Percentiles rank a stretch among this genome's conserved stretches.
Conservation (phyloP, 2,113 vertebrate species). For the Cryptotis parvus region DNA sequence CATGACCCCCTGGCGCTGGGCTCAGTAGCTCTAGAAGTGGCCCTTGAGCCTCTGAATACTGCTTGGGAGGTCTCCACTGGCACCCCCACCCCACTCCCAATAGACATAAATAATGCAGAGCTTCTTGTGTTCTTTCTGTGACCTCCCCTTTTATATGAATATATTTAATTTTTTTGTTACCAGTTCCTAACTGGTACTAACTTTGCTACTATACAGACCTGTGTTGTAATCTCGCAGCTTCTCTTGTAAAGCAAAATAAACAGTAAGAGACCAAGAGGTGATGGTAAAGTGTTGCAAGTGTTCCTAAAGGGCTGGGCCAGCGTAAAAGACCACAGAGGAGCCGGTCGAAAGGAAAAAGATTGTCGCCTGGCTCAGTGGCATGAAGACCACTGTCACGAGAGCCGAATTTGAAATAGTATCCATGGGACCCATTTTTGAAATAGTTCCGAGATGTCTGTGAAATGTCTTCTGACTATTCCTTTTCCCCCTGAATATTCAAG, state of each 20-base stretch:
- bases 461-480: neutral
- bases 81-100: neutral
- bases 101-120: neutral
- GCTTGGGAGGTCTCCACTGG: too few species aligned
- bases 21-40: too few species aligned
- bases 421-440: neutral
- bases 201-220: neutral
- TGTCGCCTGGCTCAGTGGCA: neutral
- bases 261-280: neutral
- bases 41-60: too few species aligned
- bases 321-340: neutral
- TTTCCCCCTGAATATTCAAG: neutral
- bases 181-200: neutral
- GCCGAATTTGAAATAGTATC: constrained; percentile 6
- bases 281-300: neutral
- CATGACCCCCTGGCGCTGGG: too few species aligned
- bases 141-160: neutral
- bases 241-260: constrained; percentile 27
- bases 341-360: neutral
- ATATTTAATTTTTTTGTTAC: neutral
- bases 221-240: neutral
- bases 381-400: neutral
- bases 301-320: neutral
- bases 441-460: too few species aligned
- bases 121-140: neutral